A percentile compares a stretch with the other conserved stretches of the same genome.
Conservation (phyloP, 1,140 invertebrate species). For the Megalopta genalis region DNA sequence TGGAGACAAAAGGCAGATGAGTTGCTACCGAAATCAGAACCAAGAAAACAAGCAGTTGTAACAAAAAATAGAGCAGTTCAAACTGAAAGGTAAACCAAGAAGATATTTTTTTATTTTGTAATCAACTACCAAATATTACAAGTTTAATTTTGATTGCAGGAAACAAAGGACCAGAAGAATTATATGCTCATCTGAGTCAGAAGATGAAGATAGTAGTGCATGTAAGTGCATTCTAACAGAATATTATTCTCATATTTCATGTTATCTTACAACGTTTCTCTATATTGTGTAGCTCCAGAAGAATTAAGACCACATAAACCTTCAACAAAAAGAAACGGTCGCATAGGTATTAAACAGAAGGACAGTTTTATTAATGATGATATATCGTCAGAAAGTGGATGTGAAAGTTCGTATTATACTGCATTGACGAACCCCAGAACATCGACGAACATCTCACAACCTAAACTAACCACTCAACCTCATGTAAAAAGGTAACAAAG, state of each 20-base stretch:
- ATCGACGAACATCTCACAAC: constrained; percentile 36
- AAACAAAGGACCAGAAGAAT: constrained; percentile 51
- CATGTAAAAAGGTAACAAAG: constrained; percentile 26
- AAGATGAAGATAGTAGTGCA: constrained; percentile 59
- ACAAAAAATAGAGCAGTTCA: constrained; percentile 64
- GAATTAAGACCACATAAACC: constrained; percentile 38
- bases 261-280: constrained; percentile 18
- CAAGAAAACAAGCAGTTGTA: constrained; percentile 67
- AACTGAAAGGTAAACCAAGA: constrained; percentile 66
- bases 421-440: constrained; percentile 64
- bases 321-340: constrained; percentile 31
- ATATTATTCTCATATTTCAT: neutral
- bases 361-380: constrained; percentile 71
- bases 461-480: constrained; percentile 14
- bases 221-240: constrained; percentile 50
- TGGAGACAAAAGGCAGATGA: constrained; percentile 77
- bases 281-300: constrained; percentile 53
- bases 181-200: constrained; percentile 54
- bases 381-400: constrained; percentile 59
- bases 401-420: constrained; percentile 70
- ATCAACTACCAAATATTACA: neutral
- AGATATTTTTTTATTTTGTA: constrained; percentile 2
- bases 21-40: constrained; percentile 67
- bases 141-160: constrained; percentile 47
- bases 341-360: constrained; percentile 32